Base-by-base conservation (phyloP, 2,113 vertebrate genomes). In the Phoenicopterus ruber region DNA sequence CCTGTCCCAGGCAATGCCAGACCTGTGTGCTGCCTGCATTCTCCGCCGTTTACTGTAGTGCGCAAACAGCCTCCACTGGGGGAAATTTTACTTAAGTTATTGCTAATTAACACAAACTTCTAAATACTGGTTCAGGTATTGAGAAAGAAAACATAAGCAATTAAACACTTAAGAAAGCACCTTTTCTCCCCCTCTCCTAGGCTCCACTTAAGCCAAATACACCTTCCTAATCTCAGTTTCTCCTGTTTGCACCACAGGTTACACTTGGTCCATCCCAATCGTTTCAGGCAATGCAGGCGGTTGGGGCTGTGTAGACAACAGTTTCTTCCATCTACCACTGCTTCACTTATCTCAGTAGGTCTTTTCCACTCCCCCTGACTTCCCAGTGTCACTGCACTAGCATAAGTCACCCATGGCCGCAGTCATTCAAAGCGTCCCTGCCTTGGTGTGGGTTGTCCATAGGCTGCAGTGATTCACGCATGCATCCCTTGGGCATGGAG, bases 221-320 rank as follows among this genome's bases (percentile, higher is more conserved):
- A 65, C 20, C 14, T 89, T 86, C 36, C 71, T 76, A 63, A 74
- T 40, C 19, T 50, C 63, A 81, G 44, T 2, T 92, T 34, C 46
- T 76, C 40, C 40, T 24, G 15, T 5, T 58, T 46, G 13, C 42
- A 66, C 13, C 42, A 66, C 42, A 58, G 18, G 32, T 52, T 29
- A 78, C 26, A 14, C 17, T 18, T 1, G 0, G 9, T 82, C 57
- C 10, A 2, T 15, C 42, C 10, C 25, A 65, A 9, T 16, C 2
- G 1, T 18, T 34, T 58, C 46, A 38, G 10, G 8, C 46, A 70
- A 4, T 7, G 11, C 22, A 58, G 42, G 52, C 73, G 34, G 5
- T 0, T 55, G 38, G 38, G 38, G 17, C 0, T 59, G 25, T 6
- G 7, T 34, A 58, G 8, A 18, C 25, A 54, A 25, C 17, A n/a